Base-by-base conservation (phyloP, 2,888 invertebrate species). In the Epirrhoe tristata region DNA sequence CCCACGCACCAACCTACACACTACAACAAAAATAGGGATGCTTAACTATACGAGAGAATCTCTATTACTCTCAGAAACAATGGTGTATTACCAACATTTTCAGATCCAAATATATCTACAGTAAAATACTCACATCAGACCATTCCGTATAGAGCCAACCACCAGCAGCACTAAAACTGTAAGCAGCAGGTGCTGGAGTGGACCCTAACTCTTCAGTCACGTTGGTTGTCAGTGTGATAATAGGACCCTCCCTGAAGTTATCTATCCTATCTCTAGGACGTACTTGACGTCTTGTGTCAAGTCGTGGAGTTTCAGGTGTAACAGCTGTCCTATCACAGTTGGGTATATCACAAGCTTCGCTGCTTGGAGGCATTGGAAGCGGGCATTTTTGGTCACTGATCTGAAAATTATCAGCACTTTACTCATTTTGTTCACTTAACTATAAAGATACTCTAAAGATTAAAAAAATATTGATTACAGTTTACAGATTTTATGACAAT, bases 1-100 rank as follows among this genome's bases (percentile, higher is more conserved):
- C 97, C 97, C 0, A 93, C 85, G 79, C 97, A 98, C 79, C 95
- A 95, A 59, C 95, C 95, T 5, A 97, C 97, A 80, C 97, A 97
- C 94, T 96, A 84, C 3, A 60, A 58, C 1, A 32, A 34, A 12
- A 31, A 76, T 66, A 16, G 32, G 4, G 16, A 43, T 43, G 12
- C 7, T 36, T 36, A 3, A 36, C 12, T 12, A 10, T 43, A 12
- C 12, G 12, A 43, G 24, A 24, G 24, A 24, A 24, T 24, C 24
- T 24, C 24, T 24, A 24, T 24, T 24, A 24, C n/a, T n/a, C n/a
- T 32, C 32, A 32, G 32, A 32, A 5, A 32, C 0, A 34, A 34
- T 7, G 34, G 34, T 34, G 3, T 7, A 34, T 34, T 34, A 34
- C 34, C 34, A 34, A 34, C 34, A 34, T 34, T 7, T 34, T 34